These are phyloP conservation scores for Pangasius krempfi DNA, from an alignment of 2,797 vertebrate species.

Conservation along the genomic window DNA sequence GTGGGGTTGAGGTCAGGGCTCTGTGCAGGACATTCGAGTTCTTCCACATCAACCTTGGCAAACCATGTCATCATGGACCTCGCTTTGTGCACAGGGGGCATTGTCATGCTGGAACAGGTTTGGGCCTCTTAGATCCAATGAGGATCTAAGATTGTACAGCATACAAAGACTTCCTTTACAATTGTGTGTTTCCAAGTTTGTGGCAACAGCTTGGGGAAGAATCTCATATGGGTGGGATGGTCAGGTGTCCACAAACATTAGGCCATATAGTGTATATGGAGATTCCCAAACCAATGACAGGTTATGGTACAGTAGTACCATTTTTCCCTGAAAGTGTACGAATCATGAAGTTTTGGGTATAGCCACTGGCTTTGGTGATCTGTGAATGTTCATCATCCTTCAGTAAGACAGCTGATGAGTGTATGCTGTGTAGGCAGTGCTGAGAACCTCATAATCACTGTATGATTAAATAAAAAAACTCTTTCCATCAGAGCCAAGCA, in stretches of 20 bases:
- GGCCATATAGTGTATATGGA: neutral
- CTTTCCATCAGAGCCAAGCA: neutral
- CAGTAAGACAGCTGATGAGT: neutral
- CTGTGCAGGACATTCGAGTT: neutral
- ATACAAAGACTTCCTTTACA: neutral
- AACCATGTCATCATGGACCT: neutral
- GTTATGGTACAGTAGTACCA: neutral
- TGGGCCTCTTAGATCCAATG: neutral
- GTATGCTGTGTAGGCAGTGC: neutral
- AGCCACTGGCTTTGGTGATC: neutral
- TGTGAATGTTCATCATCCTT: neutral
- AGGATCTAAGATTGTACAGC: neutral
- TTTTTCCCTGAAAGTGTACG: too few relatives aligned
- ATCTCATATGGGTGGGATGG: neutral
- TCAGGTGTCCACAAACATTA: neutral
- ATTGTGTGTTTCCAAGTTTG: neutral
- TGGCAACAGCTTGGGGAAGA: neutral
- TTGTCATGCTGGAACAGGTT: neutral
- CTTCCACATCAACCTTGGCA: neutral
- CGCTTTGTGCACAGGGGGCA: neutral
- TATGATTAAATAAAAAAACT: neutral
- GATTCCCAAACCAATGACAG: neutral
- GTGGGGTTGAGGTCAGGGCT: neutral
- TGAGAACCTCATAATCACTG: neutral
- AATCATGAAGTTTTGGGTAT: neutral